A percentile compares a stretch with the other conserved stretches of the same genome.
Evolutionary conservation across 2,888 invertebrate species (phyloP).

Genomic region (Xiphydria camelus): DNA sequence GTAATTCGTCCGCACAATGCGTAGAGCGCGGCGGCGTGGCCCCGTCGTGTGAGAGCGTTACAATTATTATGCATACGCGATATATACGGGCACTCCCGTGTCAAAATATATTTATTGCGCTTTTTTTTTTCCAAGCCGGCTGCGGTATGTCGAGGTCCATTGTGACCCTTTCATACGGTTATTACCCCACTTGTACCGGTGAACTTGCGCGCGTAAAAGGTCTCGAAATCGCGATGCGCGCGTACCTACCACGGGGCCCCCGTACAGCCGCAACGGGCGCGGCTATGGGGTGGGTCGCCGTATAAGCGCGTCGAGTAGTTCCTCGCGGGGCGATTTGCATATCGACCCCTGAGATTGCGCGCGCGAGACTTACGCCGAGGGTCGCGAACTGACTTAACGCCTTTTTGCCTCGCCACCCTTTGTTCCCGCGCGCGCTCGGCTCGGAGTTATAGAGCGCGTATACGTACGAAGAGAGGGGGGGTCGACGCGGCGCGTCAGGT

Average conservation of each 20-base stretch:
- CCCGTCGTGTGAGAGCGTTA: constrained; percentile 35
- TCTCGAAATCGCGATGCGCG: constrained; percentile 15
- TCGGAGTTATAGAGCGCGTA: too few species aligned
- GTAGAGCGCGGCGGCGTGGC: too few species aligned
- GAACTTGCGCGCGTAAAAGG: constrained; percentile 21
- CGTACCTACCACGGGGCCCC: too few species aligned
- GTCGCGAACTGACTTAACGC: constrained; percentile 52
- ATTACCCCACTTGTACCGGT: constrained; percentile 51
- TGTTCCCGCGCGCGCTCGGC: too few species aligned
- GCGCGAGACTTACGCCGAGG: constrained; percentile 30
- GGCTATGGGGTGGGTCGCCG: too few species aligned
- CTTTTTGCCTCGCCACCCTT: too few species aligned
- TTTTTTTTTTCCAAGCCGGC: constrained; percentile 29
- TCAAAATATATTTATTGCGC: constrained; percentile 58
- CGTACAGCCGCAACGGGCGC: too few species aligned
- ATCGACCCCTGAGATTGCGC: constrained; percentile 40
- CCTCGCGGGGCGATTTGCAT: constrained; percentile 47
- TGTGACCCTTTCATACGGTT: constrained; percentile 54
- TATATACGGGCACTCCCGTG: constrained; percentile 55
- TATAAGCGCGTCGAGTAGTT: too few species aligned
- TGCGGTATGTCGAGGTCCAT: constrained; percentile 50
- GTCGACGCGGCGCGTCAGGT: too few species aligned
- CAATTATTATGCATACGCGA: constrained; percentile 49
- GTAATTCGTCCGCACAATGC: constrained; percentile 47
- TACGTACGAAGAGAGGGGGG: too few species aligned